A percentile compares a stretch with the other conserved stretches of the same genome.
phyloP scores from a whole-genome alignment of 1,140 invertebrate species.

The Archivesica marissinica region DNA sequence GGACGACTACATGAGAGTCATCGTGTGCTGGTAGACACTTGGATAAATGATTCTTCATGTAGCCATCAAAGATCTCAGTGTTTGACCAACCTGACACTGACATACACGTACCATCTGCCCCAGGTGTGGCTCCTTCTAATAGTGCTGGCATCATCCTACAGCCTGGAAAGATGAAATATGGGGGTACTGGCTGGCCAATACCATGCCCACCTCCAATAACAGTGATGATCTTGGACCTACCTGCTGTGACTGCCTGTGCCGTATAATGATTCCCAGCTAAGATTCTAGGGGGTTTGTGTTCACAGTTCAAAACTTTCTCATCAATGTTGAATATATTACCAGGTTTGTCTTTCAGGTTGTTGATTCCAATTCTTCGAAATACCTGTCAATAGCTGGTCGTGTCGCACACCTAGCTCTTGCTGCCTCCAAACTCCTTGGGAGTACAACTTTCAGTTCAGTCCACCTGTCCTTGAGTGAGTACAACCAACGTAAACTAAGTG shows the following conservation, averaged over 20 bases:
- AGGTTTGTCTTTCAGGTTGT: conserved; percentile 71
- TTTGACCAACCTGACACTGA: conserved; percentile 36
- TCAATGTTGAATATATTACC: conserved; percentile 77
- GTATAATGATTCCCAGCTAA: background rate
- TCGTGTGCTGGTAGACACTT: conserved; percentile 10
- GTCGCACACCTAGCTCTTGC: background rate
- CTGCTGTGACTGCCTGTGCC: conserved; percentile 14
- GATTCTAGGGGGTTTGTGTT: conserved; percentile 21
- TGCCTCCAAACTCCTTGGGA: conserved; percentile 1
- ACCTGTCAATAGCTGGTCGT: background rate
- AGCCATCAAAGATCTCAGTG: conserved; percentile 11
- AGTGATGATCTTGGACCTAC: conserved; percentile 15
- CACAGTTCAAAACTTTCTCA: conserved; percentile 75
- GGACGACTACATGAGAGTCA: background rate
- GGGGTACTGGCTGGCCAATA: conserved; percentile 71
- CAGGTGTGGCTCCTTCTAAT: conserved; percentile 21
- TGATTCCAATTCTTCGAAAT: conserved; percentile 3
- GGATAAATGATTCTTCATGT: background rate
- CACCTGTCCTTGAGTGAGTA: conserved; percentile 6
- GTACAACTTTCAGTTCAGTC: background rate
- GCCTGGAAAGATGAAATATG: conserved; percentile 83
- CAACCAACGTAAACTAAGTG: conserved; percentile 28
- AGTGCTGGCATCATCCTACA: conserved; percentile 74
- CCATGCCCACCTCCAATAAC: conserved; percentile 12
- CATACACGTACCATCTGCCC: conserved; percentile 7